These are phyloP conservation scores for Ptyas mucosa DNA, from an alignment of 2,113 vertebrate genomes.

Conservation along the genomic window DNA sequence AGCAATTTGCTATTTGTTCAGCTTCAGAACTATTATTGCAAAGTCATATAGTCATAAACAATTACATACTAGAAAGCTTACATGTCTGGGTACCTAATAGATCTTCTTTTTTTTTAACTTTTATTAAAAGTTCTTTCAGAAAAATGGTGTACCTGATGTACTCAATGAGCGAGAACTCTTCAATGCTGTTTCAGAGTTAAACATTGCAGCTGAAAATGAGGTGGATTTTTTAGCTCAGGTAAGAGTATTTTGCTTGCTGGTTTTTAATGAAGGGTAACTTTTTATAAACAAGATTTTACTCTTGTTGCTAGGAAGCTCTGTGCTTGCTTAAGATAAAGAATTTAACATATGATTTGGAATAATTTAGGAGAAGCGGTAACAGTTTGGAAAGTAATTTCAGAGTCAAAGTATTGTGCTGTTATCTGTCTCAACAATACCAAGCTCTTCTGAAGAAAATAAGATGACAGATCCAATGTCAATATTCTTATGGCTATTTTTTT, in stretches of 20 bases:
- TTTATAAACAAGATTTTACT: neutral
- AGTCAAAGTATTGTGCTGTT: neutral
- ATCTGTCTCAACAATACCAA: neutral
- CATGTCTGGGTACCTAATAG: neutral
- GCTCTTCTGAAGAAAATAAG: neutral
- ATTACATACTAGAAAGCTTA: neutral
- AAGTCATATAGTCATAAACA: neutral
- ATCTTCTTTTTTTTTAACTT: neutral
- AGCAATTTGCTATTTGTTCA: neutral
- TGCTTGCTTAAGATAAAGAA: neutral
- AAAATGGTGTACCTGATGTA: conserved; percentile 83
- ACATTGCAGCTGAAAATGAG: conserved; percentile 84
- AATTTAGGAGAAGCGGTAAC: neutral
- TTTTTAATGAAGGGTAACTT: neutral
- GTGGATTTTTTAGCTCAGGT: conserved; percentile 89
- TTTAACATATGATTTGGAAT: neutral
- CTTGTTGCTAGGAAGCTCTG: neutral
- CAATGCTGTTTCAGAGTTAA: conserved; percentile 84
- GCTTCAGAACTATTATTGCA: neutral
- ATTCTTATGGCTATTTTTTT: neutral
- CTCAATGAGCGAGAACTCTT: conserved; percentile 86
- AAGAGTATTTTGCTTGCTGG: conserved; percentile 2
- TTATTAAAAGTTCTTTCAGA: conserved; percentile 88
- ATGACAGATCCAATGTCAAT: neutral
- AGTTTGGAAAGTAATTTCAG: neutral